These are phyloP conservation scores for Chironomus tentans DNA, from an alignment of 2,888 invertebrate species.

Conservation along the genomic window DNA sequence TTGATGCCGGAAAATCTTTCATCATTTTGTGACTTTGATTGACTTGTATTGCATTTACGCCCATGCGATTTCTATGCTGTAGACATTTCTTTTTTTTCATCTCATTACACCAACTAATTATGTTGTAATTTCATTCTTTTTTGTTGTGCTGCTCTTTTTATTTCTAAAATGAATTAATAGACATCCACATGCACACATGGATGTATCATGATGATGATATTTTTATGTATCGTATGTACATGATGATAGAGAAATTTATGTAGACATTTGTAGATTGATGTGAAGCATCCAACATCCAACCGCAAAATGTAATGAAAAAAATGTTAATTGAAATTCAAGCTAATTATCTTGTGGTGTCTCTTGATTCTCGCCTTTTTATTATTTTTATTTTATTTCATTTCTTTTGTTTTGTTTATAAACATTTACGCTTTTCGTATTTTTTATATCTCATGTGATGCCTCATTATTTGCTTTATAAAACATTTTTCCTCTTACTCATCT, in stretches of 20 bases:
- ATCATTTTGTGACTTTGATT: constrained; percentile 15
- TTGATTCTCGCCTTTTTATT: not conserved
- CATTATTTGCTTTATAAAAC: not conserved
- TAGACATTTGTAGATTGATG: not conserved
- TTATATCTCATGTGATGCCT: not conserved
- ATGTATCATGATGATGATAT: no score
- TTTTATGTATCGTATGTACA: no score
- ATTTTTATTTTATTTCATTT: not conserved
- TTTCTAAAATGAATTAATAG: not conserved
- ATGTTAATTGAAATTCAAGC: not conserved
- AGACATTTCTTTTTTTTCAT: not conserved
- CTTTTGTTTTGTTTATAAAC: not conserved
- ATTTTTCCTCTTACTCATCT: no score
- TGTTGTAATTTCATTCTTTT: not conserved
- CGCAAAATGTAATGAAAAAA: not conserved
- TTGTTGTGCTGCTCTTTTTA: not conserved
- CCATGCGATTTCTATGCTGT: not conserved
- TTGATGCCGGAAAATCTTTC: not conserved
- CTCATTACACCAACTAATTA: constrained; percentile 13
- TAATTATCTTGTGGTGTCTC: constrained; percentile 7
- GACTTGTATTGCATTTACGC: constrained; percentile 2
- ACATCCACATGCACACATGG: no score
- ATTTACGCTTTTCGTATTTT: not conserved
- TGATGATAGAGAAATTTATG: no score
- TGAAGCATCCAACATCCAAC: not conserved